Evolutionary conservation across 2,113 vertebrate genomes (phyloP).

Genomic region (Centropus bengalensis): DNA sequence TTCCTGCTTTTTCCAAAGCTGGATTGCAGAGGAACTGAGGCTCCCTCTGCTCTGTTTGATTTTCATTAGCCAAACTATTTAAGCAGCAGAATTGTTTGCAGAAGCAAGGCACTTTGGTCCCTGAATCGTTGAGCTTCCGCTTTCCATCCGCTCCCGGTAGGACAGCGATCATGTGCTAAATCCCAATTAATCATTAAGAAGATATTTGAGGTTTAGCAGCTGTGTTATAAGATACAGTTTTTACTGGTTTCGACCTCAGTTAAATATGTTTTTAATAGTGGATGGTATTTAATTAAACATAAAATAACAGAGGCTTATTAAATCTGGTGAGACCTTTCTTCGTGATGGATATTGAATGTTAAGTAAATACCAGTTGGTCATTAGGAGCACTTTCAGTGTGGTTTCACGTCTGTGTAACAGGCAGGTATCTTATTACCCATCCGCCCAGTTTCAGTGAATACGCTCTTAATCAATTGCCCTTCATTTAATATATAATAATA

Average conservation of each 20-base stretch:
- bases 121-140: neutral
- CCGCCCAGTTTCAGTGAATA: conserved; percentile 18
- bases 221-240: conserved; percentile 68
- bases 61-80: conserved; percentile 25
- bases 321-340: conserved; percentile 50
- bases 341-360: conserved; percentile 61
- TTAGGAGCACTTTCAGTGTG: conserved; percentile 47
- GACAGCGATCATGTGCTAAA: conserved; percentile 46
- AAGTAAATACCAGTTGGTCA: conserved; percentile 55
- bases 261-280: conserved; percentile 71
- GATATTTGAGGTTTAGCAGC: conserved; percentile 75
- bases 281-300: conserved; percentile 71
- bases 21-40: neutral
- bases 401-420: conserved; percentile 57
- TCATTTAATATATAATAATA: conserved; percentile 43
- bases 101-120: conserved; percentile 62
- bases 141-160: neutral
- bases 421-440: conserved; percentile 58
- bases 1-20: neutral
- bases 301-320: conserved; percentile 70
- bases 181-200: conserved; percentile 66
- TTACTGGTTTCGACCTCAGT: conserved; percentile 58
- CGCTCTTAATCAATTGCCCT: conserved; percentile 54
- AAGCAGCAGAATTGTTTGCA: conserved; percentile 58
- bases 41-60: neutral